phyloP scores from a whole-genome alignment of 2,797 vertebrate species.

The Poeciliopsis paucimaculata region DNA sequence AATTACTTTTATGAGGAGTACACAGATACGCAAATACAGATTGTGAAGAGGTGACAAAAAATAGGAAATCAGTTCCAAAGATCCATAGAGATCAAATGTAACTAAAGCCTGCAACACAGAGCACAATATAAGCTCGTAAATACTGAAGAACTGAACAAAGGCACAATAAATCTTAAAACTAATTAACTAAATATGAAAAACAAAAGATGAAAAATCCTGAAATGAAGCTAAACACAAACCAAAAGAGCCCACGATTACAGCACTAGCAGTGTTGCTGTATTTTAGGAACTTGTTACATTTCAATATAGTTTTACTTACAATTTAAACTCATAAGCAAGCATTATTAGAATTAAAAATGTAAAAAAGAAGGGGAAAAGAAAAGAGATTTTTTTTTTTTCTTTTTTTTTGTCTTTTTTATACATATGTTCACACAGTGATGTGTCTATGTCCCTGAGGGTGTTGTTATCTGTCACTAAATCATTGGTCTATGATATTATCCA shows the following conservation, averaged over 20 bases:
- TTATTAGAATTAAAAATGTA: background rate
- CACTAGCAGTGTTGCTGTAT: background rate
- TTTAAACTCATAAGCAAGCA: background rate
- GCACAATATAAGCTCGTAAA: background rate
- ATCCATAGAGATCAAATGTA: background rate
- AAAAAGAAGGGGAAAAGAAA: background rate
- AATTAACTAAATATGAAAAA: background rate
- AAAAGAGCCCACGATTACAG: background rate
- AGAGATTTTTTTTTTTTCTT: conserved; percentile 10
- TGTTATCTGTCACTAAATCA: conserved; percentile 74
- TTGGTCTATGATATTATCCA: conserved; percentile 77
- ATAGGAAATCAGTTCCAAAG: background rate
- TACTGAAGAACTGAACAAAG: background rate
- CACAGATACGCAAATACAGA: background rate
- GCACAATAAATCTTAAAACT: background rate
- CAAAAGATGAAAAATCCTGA: background rate
- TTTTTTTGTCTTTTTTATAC: conserved; percentile 15
- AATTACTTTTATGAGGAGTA: background rate
- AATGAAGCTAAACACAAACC: background rate
- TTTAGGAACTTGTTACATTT: background rate
- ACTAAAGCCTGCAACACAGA: background rate
- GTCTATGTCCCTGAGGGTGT: conserved; percentile 57
- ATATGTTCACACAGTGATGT: conserved; percentile 21
- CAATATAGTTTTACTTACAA: background rate
- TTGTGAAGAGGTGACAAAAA: background rate